Conservation (phyloP, 1,140 invertebrate genomes). For the Eriocheir sinensis region DNA sequence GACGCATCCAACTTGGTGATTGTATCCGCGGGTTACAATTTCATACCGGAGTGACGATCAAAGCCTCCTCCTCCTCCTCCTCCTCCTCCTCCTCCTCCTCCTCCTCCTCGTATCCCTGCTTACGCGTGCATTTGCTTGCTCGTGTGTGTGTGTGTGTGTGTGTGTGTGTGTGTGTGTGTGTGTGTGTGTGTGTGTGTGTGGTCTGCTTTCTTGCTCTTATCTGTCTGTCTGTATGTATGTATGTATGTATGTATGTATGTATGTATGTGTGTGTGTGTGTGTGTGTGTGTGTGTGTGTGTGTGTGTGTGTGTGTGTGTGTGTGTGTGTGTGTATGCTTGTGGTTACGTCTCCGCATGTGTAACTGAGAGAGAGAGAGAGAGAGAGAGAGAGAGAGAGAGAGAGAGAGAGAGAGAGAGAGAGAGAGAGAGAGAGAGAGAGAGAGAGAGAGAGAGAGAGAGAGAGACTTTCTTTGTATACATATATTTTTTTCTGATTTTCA, state of each 20-base stretch:
- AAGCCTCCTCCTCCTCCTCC: constrained; percentile 27
- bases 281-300: background rate
- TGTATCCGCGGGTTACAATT: background rate
- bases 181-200: constrained; percentile 36
- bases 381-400: background rate
- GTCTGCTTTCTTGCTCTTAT: no score
- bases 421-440: no score
- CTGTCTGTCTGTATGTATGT: no score
- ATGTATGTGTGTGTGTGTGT: background rate
- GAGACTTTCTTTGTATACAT: no score
- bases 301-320: background rate
- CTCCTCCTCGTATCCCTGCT: background rate
- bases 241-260: background rate
- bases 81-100: constrained; percentile 32
- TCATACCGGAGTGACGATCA: constrained; percentile 28
- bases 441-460: no score
- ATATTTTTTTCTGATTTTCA: no score
- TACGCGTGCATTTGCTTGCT: background rate
- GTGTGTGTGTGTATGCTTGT: background rate
- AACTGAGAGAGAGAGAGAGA: no score
- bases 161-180: constrained; percentile 59
- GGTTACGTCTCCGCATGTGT: no score
- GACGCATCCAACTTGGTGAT: background rate
- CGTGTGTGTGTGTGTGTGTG: constrained; percentile 17
- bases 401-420: no score